Evolutionary conservation across 2,797 vertebrate species (phyloP).

Genomic region (Acipenser oxyrinchus): DNA sequence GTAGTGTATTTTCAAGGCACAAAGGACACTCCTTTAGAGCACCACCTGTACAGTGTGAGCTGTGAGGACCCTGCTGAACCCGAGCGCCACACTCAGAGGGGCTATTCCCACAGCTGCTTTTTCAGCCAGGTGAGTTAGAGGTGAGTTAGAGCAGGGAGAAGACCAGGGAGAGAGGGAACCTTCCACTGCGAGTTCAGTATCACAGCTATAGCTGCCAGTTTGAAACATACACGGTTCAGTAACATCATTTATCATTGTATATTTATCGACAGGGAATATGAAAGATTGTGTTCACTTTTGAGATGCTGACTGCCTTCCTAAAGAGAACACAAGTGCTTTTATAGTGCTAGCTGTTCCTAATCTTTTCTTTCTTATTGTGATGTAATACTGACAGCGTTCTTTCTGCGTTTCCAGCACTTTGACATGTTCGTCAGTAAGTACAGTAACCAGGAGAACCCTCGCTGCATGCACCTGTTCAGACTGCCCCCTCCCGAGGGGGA

Average conservation of each 20-base stretch:
- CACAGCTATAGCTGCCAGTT: too few relatives aligned
- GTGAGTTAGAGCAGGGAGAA: too few relatives aligned
- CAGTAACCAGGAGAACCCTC: constrained; percentile 66
- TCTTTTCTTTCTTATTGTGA: too few relatives aligned
- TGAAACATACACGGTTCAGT: too few relatives aligned
- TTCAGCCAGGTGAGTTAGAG: constrained; percentile 72
- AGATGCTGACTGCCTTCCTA: constrained; percentile 1
- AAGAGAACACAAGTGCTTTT: too few relatives aligned
- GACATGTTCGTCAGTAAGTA: constrained; percentile 72
- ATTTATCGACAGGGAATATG: too few relatives aligned
- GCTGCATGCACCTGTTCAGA: constrained; percentile 63
- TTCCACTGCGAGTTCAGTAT: too few relatives aligned
- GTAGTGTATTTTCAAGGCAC: constrained; percentile 87
- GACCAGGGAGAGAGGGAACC: too few relatives aligned
- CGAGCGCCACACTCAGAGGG: constrained; percentile 71
- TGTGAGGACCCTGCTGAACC: constrained; percentile 71
- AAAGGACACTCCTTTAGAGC: constrained; percentile 80
- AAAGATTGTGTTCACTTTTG: too few relatives aligned
- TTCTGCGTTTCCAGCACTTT: constrained; percentile 48
- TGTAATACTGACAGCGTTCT: neutral
- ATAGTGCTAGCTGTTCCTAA: too few relatives aligned
- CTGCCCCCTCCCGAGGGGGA: constrained; percentile 56
- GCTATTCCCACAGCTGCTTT: constrained; percentile 84
- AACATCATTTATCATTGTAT: too few relatives aligned
- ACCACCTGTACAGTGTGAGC: constrained; percentile 84